Conservation (phyloP, 2,113 vertebrate genomes). For the Etheostoma cragini region DNA sequence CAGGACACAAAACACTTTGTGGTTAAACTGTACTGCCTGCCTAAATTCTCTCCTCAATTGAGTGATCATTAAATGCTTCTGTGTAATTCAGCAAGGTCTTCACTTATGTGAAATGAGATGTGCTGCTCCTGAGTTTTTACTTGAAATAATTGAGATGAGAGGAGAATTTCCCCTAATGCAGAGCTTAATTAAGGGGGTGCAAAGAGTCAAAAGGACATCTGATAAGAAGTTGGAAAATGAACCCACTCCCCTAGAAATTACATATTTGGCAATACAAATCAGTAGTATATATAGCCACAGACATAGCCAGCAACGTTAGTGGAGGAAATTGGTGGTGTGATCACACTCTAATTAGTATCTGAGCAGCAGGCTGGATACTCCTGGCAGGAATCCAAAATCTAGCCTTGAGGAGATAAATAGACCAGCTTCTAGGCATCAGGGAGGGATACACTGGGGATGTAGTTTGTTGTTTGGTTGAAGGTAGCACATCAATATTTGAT, state of each 20-base stretch:
- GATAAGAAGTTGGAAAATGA: slow-evolving; percentile 7
- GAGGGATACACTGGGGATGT: slow-evolving; percentile 2
- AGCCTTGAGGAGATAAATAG: slow-evolving; percentile 33
- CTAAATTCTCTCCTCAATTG: no score
- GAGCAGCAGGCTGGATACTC: slow-evolving; percentile 22
- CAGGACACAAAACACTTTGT: no score
- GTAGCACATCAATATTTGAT: slow-evolving; percentile 12
- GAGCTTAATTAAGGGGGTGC: slow-evolving; percentile 2
- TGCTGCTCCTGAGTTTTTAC: no score
- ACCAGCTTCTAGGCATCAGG: slow-evolving; percentile 9
- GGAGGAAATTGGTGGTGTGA: slow-evolving; percentile 18
- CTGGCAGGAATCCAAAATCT: slow-evolving; percentile 31
- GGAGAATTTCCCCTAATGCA: not conserved
- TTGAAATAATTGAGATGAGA: no score
- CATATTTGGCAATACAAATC: not conserved
- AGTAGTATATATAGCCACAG: not conserved
- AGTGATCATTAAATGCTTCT: no score
- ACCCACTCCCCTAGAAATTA: not conserved
- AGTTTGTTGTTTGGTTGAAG: slow-evolving; percentile 6
- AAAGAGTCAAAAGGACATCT: slow-evolving; percentile 9
- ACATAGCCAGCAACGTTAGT: not conserved
- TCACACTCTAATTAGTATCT: slow-evolving; percentile 33
- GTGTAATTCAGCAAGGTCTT: no score
- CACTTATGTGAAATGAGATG: no score
- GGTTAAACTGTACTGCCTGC: no score